These are phyloP conservation scores for Melanotaenia maccullochi DNA, from an alignment of 2,797 vertebrate genomes.

Conservation along the genomic window DNA sequence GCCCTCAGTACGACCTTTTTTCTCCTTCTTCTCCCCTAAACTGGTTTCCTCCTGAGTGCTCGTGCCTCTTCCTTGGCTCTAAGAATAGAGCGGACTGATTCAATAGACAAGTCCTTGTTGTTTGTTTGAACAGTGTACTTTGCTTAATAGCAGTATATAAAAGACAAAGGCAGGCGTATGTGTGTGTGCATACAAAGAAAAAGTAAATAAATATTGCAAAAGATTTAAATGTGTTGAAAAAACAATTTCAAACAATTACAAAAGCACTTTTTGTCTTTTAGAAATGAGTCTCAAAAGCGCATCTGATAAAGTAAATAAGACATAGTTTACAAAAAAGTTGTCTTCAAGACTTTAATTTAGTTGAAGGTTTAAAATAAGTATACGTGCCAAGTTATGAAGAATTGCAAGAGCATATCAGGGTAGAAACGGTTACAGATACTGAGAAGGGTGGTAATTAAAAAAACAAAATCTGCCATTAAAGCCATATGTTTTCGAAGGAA, in stretches of 20 bases:
- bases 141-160: slow-evolving; percentile 4
- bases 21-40: slow-evolving; percentile 12
- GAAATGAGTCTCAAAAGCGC: neutral
- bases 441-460: too few relatives aligned
- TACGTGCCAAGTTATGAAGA: too few relatives aligned
- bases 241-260: neutral
- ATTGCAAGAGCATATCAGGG: too few relatives aligned
- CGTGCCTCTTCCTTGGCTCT: slow-evolving; percentile 24
- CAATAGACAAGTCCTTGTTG: slow-evolving; percentile 2
- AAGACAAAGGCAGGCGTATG: neutral
- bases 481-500: too few relatives aligned
- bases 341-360: too few relatives aligned
- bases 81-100: slow-evolving; percentile 7
- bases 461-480: too few relatives aligned
- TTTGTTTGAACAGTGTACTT: slow-evolving; percentile 45
- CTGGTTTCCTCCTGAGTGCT: slow-evolving; percentile 1
- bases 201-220: neutral
- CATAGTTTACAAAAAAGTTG: too few relatives aligned
- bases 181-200: neutral
- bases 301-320: too few relatives aligned
- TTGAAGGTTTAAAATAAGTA: too few relatives aligned
- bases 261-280: neutral
- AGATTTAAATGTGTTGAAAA: neutral
- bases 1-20: neutral
- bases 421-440: too few relatives aligned